Evolutionary conservation across 2,113 vertebrate species (phyloP).

Genomic region (Pteropus alecto): DNA sequence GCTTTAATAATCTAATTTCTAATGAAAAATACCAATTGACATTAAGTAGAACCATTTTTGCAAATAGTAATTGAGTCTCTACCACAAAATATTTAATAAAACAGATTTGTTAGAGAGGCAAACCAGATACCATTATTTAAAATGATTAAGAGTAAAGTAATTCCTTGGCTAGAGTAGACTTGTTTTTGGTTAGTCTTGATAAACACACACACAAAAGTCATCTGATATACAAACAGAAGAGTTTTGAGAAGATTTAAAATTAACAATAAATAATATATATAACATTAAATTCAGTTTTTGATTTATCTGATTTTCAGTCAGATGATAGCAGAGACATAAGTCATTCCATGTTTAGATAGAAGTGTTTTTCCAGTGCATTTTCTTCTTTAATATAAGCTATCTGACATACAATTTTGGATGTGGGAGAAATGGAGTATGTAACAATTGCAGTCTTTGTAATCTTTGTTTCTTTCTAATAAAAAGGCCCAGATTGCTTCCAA

Average conservation of each 20-base stretch:
- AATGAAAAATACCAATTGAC: neutral
- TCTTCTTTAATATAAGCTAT: neutral
- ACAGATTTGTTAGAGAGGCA: neutral
- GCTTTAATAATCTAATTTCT: neutral
- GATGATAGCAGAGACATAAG: neutral
- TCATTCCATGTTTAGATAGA: neutral
- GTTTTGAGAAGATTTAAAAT: conserved; percentile 45
- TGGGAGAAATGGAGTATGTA: neutral
- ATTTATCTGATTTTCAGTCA: conserved; percentile 30
- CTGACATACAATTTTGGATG: neutral
- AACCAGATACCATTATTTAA: neutral
- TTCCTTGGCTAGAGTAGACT: conserved; percentile 65
- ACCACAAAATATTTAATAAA: neutral
- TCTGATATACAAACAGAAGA: neutral
- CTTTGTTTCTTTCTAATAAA: conserved; percentile 45
- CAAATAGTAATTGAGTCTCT: neutral
- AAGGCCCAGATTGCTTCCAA: conserved; percentile 3
- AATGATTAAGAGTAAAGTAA: conserved; percentile 70
- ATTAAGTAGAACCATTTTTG: neutral
- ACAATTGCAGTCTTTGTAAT: neutral
- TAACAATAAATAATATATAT: neutral
- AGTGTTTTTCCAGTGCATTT: neutral
- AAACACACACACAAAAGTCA: conserved; percentile 28
- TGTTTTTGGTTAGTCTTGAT: conserved; percentile 69
- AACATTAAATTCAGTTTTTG: neutral